Evolutionary conservation across 2,888 invertebrate genomes (phyloP), one percentile per base, ranked within the genome.

Genomic region (Agelastica alni): DNA sequence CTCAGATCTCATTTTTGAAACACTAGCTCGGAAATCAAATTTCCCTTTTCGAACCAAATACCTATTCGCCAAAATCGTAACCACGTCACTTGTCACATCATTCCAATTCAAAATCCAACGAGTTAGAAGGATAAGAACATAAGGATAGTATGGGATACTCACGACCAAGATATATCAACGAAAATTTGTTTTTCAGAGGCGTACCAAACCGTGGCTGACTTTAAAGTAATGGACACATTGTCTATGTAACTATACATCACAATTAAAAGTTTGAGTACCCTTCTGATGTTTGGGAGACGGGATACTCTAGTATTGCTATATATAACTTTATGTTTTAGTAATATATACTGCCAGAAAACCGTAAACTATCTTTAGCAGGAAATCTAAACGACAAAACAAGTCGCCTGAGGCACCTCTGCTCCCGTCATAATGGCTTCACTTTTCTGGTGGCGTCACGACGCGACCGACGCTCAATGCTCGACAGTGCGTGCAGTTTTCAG

Each of bases 401-500:
- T 14, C 14, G 37, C 39, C 30, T 10, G 13, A 16, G 39, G 31
- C 39, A 30, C 31, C 18, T 48, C 48, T 48, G 48, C 9, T 18
- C 26, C 18, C 39, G 48, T 48, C 48, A 48, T 39, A 14, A 26
- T 5, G 18, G 37, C 48, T 39, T 31, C 39, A 39, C 48, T 48
- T 26, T 48, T 48, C 48, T 13, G 28, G 30, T 14, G 26, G 14
- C 37, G 37, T 14, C 39, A n/a, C 48, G 39, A 26, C 46, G 47
- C 30, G 47, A 39, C 30, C n/a, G n/a, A n/a, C 45, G 37, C 20
- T 30, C 28, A 26, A 45, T 51, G 56, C 42, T 47, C 36, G 48
- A 37, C 59, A 46, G 51, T 60, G 63, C 60, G 59, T 67, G 68
- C 65, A 68, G 65, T 67, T 68, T 69, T 68, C 67, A 68, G 45